Percentiles rank a stretch among this genome's conserved stretches.
phyloP scores from a whole-genome alignment of 64 coral and sea anemone species.

The Acropora tenuis region DNA sequence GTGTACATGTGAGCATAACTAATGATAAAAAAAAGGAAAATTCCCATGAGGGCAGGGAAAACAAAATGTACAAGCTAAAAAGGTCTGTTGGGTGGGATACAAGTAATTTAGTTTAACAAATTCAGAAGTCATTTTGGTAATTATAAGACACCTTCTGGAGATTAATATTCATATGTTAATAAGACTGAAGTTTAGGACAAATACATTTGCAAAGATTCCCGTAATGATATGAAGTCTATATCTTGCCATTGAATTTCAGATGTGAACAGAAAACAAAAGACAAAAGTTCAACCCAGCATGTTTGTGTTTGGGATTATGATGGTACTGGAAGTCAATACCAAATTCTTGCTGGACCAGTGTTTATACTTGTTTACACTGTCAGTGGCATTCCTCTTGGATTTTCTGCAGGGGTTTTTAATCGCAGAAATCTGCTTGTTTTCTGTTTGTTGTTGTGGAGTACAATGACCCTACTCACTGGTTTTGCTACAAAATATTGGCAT shows the following conservation, averaged over 20 bases:
- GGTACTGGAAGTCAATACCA: constrained; percentile 94
- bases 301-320: constrained; percentile 94
- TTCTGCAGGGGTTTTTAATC: constrained; percentile 80
- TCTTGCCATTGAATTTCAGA: constrained; percentile 4
- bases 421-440: constrained; percentile 85
- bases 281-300: background rate
- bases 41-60: too few relatives aligned
- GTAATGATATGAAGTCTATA: background rate
- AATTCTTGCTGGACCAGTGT: constrained; percentile 94
- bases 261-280: constrained; percentile 30
- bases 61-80: too few relatives aligned
- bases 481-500: constrained; percentile 97
- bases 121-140: too few relatives aligned
- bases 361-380: constrained; percentile 94
- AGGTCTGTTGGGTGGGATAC: too few relatives aligned
- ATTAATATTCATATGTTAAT: too few relatives aligned
- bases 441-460: constrained; percentile 94
- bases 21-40: too few relatives aligned
- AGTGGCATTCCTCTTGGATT: constrained; percentile 93
- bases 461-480: constrained; percentile 95
- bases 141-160: too few relatives aligned
- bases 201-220: too few relatives aligned
- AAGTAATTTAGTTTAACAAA: too few relatives aligned
- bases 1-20: too few relatives aligned
- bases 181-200: too few relatives aligned